Percentiles rank a stretch among this genome's conserved stretches.
Evolutionary conservation across 2,797 vertebrate genomes (phyloP).

Genomic region (Triplophysa bombifrons): DNA sequence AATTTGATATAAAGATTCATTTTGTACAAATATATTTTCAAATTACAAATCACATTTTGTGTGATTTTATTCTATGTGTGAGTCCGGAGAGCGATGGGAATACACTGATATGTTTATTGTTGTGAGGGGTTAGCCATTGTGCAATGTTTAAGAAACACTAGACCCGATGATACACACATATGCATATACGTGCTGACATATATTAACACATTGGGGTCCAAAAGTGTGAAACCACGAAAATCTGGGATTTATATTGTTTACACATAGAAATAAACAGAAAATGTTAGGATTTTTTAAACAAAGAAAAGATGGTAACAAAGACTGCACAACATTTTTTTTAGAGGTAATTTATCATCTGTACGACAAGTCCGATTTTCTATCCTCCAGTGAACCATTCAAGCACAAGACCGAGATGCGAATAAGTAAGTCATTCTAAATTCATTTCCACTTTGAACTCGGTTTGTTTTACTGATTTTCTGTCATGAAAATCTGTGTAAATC

Average conservation of each 20-base stretch:
- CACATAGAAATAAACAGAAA: not conserved
- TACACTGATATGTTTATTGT: not conserved
- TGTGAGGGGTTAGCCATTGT: not conserved
- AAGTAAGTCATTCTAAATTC: no score
- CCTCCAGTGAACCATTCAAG: not conserved
- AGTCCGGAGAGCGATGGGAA: not conserved
- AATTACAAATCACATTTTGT: no score
- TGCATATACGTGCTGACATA: not conserved
- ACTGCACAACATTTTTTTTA: no score
- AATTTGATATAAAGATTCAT: no score
- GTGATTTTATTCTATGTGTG: not conserved
- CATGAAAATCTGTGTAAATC: no score
- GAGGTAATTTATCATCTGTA: not conserved
- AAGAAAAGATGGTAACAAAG: no score
- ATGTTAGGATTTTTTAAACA: not conserved
- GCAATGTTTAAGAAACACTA: slow-evolving; percentile 7
- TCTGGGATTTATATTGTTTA: not conserved
- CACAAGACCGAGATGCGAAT: no score
- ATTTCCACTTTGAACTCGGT: no score
- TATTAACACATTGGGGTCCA: not conserved
- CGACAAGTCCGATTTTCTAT: not conserved
- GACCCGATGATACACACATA: not conserved
- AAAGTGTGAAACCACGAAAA: not conserved
- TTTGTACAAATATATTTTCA: no score
- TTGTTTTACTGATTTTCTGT: no score